phyloP scores from a whole-genome alignment of 1,140 invertebrate genomes.

The Drosophila subpulchrella region DNA sequence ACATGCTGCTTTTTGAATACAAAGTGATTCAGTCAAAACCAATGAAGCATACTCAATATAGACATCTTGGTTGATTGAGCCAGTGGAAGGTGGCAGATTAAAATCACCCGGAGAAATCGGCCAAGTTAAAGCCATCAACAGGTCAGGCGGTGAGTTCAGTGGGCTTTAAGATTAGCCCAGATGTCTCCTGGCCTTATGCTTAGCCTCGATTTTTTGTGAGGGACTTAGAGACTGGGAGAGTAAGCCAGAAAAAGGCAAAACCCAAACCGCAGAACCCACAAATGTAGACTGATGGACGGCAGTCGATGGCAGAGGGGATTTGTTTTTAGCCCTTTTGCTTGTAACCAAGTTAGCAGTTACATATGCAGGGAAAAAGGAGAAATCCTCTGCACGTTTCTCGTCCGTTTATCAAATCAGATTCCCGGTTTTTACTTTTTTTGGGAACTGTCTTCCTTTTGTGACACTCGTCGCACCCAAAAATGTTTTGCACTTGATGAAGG shows the following conservation, averaged over 20 bases:
- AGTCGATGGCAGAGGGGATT: constrained; percentile 40
- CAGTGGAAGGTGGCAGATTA: constrained; percentile 1
- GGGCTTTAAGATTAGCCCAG: constrained; percentile 48
- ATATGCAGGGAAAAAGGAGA: constrained; percentile 16
- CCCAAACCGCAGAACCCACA: constrained; percentile 53
- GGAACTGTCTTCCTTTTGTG: constrained; percentile 53
- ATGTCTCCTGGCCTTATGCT: constrained; percentile 20
- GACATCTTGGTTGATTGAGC: constrained; percentile 54
- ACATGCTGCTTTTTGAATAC: constrained; percentile 11
- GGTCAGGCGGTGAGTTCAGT: constrained; percentile 33
- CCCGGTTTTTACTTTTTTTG: constrained; percentile 1
- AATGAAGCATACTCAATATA: constrained; percentile 37
- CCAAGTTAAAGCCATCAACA: constrained; percentile 42
- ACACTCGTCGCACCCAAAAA: constrained; percentile 62
- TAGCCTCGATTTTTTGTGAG: background rate
- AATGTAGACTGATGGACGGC: constrained; percentile 37
- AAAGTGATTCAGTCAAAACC: constrained; percentile 34
- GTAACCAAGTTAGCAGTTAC: constrained; percentile 29
- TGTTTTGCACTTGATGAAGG: constrained; percentile 75
- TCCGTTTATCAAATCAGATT: constrained; percentile 57
- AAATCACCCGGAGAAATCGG: constrained; percentile 12
- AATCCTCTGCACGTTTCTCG: constrained; percentile 49
- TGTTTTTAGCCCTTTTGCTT: constrained; percentile 47
- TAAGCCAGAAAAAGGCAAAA: constrained; percentile 17
- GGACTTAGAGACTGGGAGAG: background rate